Evolutionary conservation across 2,888 invertebrate species (phyloP).

Genomic region (Temnothorax unifasciatus): DNA sequence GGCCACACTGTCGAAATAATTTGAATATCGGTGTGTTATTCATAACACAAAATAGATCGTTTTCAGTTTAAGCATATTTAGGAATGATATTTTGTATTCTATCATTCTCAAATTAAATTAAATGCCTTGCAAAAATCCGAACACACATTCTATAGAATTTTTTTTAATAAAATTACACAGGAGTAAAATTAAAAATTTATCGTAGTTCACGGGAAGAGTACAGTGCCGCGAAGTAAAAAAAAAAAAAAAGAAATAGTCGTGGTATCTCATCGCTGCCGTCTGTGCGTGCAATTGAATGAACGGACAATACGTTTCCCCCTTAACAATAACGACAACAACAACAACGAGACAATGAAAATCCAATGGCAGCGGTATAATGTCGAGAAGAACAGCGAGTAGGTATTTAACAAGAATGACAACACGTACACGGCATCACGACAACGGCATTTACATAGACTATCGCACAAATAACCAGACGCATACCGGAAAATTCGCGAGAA

Average conservation of each 20-base stretch:
- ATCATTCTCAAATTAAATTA: neutral
- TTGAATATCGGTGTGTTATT: neutral
- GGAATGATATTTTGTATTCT: conserved; percentile 1
- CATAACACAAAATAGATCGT: neutral
- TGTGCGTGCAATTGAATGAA: conserved; percentile 44
- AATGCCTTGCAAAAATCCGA: neutral
- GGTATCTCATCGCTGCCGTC: conserved; percentile 24
- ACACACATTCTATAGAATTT: neutral
- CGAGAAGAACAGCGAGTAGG: conserved; percentile 66
- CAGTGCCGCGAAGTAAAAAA: conserved; percentile 1
- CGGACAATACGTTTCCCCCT: conserved; percentile 51
- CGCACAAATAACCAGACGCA: conserved; percentile 44
- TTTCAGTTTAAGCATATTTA: neutral
- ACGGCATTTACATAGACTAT: conserved; percentile 53
- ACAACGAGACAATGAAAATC: conserved; percentile 69
- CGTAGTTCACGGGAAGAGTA: neutral
- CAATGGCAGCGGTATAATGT: conserved; percentile 63
- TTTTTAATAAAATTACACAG: neutral
- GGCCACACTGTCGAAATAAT: neutral
- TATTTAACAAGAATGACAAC: conserved; percentile 67
- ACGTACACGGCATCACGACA: conserved; percentile 49
- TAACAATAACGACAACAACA: conserved; percentile 75
- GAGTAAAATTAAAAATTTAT: neutral
- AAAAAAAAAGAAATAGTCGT: conserved; percentile 6
- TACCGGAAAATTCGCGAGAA: conserved; percentile 56